Base-by-base conservation (phyloP, 1,140 invertebrate species). In the Pinna nobilis region DNA sequence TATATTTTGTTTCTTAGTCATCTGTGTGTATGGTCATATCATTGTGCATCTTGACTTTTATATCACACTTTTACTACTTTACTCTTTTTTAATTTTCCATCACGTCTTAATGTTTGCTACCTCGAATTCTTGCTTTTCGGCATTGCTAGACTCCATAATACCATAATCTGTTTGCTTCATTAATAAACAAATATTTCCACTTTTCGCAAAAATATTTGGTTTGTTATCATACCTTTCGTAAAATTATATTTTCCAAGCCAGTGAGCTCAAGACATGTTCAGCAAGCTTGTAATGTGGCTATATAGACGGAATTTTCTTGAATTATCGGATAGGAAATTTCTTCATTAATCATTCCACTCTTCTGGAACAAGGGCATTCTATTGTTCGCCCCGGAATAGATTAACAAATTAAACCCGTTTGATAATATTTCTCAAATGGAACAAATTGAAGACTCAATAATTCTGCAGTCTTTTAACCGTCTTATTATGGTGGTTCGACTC, bases 231-330 rank as follows among this genome's bases (percentile, higher is more conserved):
- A n/a, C n/a, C 39, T 25, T 61, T n/a, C 32, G 37, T 32, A 65
- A 64, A 70, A 70, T 75, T 75, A 68, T 75, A 75, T 75, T 75
- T 75, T 75, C 73, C 73, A 70, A 75, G 51, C 61, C 73, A 75
- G 49, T 61, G 73, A 60, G 23, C 50, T 30, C 23, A 65, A 63
- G 66, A 75, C 73, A 53, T 70, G 67, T 57, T 69, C 73, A 75
- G 18, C 41, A 28, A 47, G 66, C 73, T 51, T 75, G 67, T 75
- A 75, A 75, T 75, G 69, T 70, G 66, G 51, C 59, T 70, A 61
- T 41, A 60, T 39, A 53, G 57, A 51, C 44, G 49, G 47, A 53
- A 32, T 30, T 18, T 60, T 61, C 57, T 57, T 61, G 28, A 51
- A 57, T 64, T 63, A 55, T 32, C 39, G 60, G 63, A 69, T 70